Conservation (phyloP, 2,888 invertebrate genomes). For the Drosophila hamatofila region DNA sequence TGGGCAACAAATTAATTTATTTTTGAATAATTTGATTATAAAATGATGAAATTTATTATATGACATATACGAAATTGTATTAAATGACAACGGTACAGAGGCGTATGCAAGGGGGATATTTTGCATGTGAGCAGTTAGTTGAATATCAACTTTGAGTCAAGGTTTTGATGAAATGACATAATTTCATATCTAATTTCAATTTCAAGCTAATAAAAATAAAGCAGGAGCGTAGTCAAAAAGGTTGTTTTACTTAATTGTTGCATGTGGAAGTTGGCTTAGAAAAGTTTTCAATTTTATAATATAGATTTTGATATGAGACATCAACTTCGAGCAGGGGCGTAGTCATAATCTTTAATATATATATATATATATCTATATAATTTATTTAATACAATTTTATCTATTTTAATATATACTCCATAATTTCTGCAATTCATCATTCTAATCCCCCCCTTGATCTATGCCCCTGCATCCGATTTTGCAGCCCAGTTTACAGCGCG, state of each 20-base stretch:
- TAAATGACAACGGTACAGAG: not conserved
- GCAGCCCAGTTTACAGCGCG: constrained; percentile 49
- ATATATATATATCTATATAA: too few species aligned
- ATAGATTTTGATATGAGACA: too few species aligned
- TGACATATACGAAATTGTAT: not conserved
- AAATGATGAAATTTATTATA: not conserved
- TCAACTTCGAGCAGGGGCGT: too few species aligned
- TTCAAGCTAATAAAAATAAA: not conserved
- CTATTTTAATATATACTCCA: not conserved
- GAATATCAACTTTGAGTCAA: not conserved
- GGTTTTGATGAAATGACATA: constrained; percentile 2
- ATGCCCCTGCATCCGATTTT: constrained; percentile 6
- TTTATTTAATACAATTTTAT: not conserved
- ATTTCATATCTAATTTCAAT: not conserved
- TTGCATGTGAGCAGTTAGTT: not conserved
- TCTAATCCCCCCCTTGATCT: not conserved
- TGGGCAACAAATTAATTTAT: not conserved
- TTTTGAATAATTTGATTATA: not conserved
- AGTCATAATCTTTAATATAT: too few species aligned
- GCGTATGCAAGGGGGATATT: not conserved
- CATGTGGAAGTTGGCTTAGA: not conserved
- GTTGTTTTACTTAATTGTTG: not conserved
- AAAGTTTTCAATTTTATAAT: not conserved
- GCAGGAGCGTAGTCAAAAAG: not conserved
- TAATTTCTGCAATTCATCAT: not conserved